Conservation (phyloP, 2,888 invertebrate species). For the Punctoribates punctum region DNA sequence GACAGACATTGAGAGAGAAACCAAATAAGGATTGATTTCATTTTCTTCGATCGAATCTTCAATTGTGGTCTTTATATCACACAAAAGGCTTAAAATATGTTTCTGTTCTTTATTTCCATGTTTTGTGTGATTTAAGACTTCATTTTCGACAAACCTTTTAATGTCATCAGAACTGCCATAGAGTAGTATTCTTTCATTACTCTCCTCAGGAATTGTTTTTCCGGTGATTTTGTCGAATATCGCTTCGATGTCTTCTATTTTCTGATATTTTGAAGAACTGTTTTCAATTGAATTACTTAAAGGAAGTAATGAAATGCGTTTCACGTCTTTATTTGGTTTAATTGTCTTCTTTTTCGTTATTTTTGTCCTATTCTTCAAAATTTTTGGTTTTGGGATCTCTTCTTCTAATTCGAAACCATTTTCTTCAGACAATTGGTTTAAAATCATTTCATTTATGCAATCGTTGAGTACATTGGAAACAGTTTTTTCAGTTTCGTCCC, state of each 20-base stretch:
- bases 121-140: slow-evolving; percentile 1
- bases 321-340: slow-evolving; percentile 9
- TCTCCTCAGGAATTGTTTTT: background rate
- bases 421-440: background rate
- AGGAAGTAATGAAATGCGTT: slow-evolving; percentile 26
- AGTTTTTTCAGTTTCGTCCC: background rate
- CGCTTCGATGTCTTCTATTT: slow-evolving; percentile 38
- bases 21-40: slow-evolving; percentile 27
- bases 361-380: background rate
- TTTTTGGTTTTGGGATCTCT: background rate
- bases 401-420: background rate
- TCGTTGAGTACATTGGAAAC: slow-evolving; percentile 15
- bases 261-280: slow-evolving; percentile 36
- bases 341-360: background rate
- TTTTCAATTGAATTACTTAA: slow-evolving; percentile 38
- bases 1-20: background rate
- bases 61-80: slow-evolving; percentile 4
- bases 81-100: slow-evolving; percentile 27
- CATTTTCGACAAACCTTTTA: background rate
- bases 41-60: slow-evolving; percentile 32
- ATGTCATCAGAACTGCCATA: slow-evolving; percentile 9
- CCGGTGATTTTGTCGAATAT: background rate
- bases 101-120: slow-evolving; percentile 17
- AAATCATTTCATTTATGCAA: slow-evolving; percentile 8
- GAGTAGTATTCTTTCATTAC: background rate